These are phyloP conservation scores for Catamblyrhynchus diadema DNA, from an alignment of 2,797 vertebrate genomes.

Conservation along the genomic window DNA sequence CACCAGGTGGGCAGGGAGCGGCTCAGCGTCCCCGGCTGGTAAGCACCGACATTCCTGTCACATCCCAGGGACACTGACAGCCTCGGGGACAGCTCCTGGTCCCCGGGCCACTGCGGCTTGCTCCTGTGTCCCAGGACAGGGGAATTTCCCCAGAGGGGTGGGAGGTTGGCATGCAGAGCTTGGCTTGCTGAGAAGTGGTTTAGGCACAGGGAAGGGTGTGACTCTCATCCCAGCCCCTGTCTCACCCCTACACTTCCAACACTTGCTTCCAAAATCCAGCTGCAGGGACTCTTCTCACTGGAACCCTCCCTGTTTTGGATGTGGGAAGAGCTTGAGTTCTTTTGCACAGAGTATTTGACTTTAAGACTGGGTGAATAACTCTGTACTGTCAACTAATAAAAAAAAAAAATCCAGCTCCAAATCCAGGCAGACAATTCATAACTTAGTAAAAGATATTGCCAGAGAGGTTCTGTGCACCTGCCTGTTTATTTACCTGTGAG, in stretches of 20 bases:
- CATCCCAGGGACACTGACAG: not conserved
- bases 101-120: not conserved
- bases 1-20: not conserved
- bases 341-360: not conserved
- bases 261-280: not conserved
- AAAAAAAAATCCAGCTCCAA: not conserved
- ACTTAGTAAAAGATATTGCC: not conserved
- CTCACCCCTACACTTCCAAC: not conserved
- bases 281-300: not conserved
- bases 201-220: not conserved
- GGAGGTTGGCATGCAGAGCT: not conserved
- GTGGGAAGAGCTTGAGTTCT: no score
- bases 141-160: not conserved
- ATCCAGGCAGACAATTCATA: not conserved
- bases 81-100: not conserved
- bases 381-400: not conserved
- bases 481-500: not conserved
- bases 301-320: rapidly evolving
- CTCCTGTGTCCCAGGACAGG: not conserved
- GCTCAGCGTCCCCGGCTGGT: not conserved
- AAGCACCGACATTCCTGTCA: not conserved
- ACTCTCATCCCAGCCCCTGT: not conserved
- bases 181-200: not conserved
- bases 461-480: not conserved
- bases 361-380: not conserved